Evolutionary conservation across 2,888 invertebrate species (phyloP).

Genomic region (Trachelus stipa): DNA sequence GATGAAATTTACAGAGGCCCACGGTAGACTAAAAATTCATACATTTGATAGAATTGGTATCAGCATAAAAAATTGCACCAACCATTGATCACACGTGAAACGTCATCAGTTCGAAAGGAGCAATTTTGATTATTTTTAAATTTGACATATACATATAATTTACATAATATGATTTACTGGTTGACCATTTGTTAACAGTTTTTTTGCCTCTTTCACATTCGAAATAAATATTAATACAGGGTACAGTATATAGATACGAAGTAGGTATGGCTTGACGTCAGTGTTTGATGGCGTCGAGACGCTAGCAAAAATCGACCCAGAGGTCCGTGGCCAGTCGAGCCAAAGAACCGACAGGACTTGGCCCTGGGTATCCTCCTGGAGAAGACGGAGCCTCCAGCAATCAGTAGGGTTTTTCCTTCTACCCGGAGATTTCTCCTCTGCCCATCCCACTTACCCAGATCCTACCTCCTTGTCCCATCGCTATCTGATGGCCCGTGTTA

Average conservation of each 20-base stretch:
- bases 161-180: conserved; percentile 8
- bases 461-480: conserved; percentile 34
- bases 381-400: conserved; percentile 30
- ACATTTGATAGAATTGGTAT: not conserved
- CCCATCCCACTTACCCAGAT: conserved; percentile 14
- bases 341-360: not conserved
- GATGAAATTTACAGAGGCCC: not conserved
- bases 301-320: not conserved
- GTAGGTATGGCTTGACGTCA: not conserved
- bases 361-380: not conserved
- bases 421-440: conserved; percentile 28
- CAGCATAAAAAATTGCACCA: too few species aligned
- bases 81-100: too few species aligned
- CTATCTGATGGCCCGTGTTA: conserved; percentile 56
- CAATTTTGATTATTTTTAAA: not conserved
- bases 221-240: conserved; percentile 45
- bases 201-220: conserved; percentile 25
- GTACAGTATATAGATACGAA: not conserved
- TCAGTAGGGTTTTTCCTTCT: conserved; percentile 45
- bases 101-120: too few species aligned
- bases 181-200: not conserved
- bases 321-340: conserved; percentile 4
- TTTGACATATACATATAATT: not conserved
- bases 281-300: conserved; percentile 2
- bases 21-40: not conserved